phyloP scores from a whole-genome alignment of 2,797 vertebrate genomes.

The Rhinophrynus dorsalis region DNA sequence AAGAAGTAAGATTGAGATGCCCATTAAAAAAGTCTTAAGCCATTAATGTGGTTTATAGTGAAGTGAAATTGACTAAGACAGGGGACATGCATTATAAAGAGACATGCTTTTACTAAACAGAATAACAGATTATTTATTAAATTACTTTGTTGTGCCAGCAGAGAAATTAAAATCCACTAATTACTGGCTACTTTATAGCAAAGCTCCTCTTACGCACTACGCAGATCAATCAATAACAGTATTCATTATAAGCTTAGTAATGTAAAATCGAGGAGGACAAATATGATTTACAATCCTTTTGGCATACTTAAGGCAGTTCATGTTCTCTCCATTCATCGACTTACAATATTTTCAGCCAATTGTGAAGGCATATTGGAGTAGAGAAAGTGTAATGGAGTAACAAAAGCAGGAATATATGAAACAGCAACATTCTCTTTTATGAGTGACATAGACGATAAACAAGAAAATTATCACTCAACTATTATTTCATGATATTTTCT shows the following conservation, averaged over 20 bases:
- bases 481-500: too few species aligned
- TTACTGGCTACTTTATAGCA: constrained; percentile 9
- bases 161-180: constrained; percentile 18
- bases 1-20: not conserved
- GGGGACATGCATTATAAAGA: not conserved
- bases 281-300: not conserved
- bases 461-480: too few species aligned
- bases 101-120: not conserved
- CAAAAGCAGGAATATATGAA: too few species aligned
- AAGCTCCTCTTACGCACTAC: not conserved
- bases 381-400: too few species aligned
- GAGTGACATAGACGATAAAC: too few species aligned
- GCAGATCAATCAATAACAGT: not conserved
- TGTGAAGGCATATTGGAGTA: too few species aligned
- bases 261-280: not conserved
- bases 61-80: not conserved
- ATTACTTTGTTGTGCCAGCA: not conserved
- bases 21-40: too few species aligned
- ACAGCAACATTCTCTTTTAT: too few species aligned
- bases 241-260: not conserved
- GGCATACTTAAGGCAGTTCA: not conserved
- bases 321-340: not conserved
- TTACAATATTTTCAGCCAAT: too few species aligned
- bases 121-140: constrained; percentile 17
- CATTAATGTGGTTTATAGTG: constrained; percentile 3